Percentiles rank a stretch among this genome's conserved stretches.
Evolutionary conservation across 2,888 invertebrate genomes (phyloP).

Genomic region (Chalcis sispes): DNA sequence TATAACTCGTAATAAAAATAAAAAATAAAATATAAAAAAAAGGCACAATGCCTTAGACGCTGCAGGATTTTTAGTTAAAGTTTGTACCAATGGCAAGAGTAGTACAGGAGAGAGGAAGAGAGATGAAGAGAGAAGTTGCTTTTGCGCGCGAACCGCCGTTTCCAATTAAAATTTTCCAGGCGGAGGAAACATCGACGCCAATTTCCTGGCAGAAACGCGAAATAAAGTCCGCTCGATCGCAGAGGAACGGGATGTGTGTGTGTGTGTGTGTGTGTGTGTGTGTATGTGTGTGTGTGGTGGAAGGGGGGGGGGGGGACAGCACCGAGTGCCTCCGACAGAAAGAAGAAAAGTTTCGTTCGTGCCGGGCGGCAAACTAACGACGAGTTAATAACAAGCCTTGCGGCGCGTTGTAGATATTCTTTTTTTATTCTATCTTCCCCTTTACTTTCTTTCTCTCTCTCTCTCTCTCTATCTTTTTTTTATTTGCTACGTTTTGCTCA

Average conservation of each 20-base stretch:
- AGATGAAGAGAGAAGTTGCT: neutral
- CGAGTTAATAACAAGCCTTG: conserved; percentile 42
- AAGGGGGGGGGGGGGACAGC: too few species aligned
- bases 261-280: neutral
- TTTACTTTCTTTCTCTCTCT: conserved; percentile 5
- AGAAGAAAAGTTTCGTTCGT: conserved; percentile 35
- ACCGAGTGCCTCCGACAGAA: conserved; percentile 19
- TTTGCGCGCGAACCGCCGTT: conserved; percentile 42
- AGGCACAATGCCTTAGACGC: too few species aligned
- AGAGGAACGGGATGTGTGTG: neutral
- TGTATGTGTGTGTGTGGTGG: too few species aligned
- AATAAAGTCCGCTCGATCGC: conserved; percentile 55
- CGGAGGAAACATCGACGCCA: conserved; percentile 56
- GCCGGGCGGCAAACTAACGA: conserved; percentile 28
- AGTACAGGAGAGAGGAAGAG: neutral
- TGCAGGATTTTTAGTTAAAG: too few species aligned
- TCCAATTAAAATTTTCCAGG: conserved; percentile 62
- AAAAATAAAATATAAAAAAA: too few species aligned
- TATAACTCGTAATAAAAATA: too few species aligned
- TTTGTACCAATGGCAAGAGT: too few species aligned
- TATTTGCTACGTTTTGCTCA: too few species aligned
- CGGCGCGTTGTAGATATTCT: too few species aligned
- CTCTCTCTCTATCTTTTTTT: too few species aligned
- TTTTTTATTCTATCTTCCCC: too few species aligned
- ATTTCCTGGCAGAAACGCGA: conserved; percentile 56